Conservation (phyloP, 1,140 invertebrate genomes). For the Polypedilum vanderplanki region DNA sequence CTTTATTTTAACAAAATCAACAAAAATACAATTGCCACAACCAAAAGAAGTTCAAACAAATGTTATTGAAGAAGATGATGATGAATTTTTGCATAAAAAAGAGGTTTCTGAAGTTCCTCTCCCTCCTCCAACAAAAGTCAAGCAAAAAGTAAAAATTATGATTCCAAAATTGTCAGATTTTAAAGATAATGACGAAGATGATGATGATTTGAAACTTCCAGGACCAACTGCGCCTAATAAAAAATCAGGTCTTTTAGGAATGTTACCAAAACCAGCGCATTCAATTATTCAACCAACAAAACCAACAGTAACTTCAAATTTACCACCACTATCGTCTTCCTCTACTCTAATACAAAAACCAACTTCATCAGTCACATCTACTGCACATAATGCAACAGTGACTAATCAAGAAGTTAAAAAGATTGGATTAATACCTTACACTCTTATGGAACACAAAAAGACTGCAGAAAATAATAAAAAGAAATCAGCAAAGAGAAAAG, state of each 20-base stretch:
- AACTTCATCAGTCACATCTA: neutral
- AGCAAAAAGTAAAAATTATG: slow-evolving; percentile 40
- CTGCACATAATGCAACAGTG: neutral
- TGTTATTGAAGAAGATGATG: slow-evolving; percentile 47
- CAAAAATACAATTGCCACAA: slow-evolving; percentile 35
- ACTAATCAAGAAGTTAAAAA: slow-evolving; percentile 30
- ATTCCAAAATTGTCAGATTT: slow-evolving; percentile 46
- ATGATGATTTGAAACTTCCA: slow-evolving; percentile 38
- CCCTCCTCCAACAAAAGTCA: slow-evolving; percentile 31
- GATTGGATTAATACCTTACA: neutral
- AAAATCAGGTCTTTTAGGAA: slow-evolving; percentile 45
- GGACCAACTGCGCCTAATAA: slow-evolving; percentile 23
- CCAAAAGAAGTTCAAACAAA: slow-evolving; percentile 32
- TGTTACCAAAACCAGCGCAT: slow-evolving; percentile 46
- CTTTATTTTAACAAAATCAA: neutral
- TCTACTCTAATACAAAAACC: neutral
- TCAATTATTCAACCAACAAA: slow-evolving; percentile 33
- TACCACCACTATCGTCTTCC: slow-evolving; percentile 36
- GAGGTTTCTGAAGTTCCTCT: slow-evolving; percentile 37
- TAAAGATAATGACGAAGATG: slow-evolving; percentile 49
- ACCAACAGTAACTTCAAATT: slow-evolving; percentile 35
- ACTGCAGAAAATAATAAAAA: neutral
- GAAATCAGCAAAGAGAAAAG: slow-evolving; percentile 34
- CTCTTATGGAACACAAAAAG: neutral
- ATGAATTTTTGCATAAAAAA: slow-evolving; percentile 54